Percentiles rank a stretch among this genome's conserved stretches.
phyloP scores from a whole-genome alignment of 2,888 invertebrate genomes.

The Linnaemya vulpina region DNA sequence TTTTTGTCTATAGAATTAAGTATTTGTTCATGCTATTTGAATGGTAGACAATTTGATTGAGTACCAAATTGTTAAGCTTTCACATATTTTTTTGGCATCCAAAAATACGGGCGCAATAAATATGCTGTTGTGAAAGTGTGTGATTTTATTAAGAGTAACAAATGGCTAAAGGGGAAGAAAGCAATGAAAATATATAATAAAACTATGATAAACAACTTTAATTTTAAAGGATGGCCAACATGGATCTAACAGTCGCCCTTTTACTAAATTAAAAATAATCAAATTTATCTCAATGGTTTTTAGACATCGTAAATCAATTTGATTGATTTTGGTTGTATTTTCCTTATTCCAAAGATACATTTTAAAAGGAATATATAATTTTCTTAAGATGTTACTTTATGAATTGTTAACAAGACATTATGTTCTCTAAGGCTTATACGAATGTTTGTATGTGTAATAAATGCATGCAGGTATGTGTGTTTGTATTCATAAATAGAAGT shows the following conservation, averaged over 20 bases:
- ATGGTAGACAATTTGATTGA: conserved; percentile 12
- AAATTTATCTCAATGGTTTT: conserved; percentile 33
- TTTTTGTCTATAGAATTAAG: not conserved
- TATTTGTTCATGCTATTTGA: not conserved
- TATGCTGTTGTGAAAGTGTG: conserved; percentile 27
- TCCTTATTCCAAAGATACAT: not conserved
- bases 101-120: conserved; percentile 4
- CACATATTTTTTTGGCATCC: not conserved
- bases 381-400: not conserved
- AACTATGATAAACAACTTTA: conserved; percentile 9
- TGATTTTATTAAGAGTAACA: conserved; percentile 56
- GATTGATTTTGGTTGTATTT: conserved; percentile 38
- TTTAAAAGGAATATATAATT: not conserved
- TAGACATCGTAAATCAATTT: conserved; percentile 52
- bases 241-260: not conserved
- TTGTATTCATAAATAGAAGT: too few relatives aligned
- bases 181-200: conserved; percentile 5
- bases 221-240: not conserved
- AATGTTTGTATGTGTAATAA: not conserved
- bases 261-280: conserved; percentile 26
- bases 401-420: not conserved
- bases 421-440: too few relatives aligned
- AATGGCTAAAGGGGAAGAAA: not conserved
- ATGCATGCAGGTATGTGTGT: not conserved
- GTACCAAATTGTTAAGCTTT: not conserved